Evolutionary conservation across 2,888 invertebrate genomes (phyloP), one percentile per base, ranked within the genome.

Genomic region (Diarsia mendica): DNA sequence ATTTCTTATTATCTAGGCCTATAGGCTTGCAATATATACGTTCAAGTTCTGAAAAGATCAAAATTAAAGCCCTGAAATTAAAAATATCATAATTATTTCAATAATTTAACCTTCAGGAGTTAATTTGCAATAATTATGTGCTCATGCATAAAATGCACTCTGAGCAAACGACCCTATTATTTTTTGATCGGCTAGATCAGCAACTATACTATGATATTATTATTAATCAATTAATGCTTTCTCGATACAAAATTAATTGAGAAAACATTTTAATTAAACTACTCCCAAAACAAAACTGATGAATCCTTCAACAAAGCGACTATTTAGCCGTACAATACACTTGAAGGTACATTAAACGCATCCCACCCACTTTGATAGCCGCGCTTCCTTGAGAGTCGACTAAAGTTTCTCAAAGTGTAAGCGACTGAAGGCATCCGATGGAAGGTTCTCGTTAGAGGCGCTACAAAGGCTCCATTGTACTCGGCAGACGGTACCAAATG

Each of bases 371-470:
- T 86, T 81, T 87, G 83, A 82, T 82, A 80, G 84, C 82, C 23
- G 71, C 72, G 78, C 78, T 83, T 85, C 82, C 72, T 85, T 74
- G 61, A 79, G 79, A 79, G 75, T 72, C 61, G 63, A 84, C 85
- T 89, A 83, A 88, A 89, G 89, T 89, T 89, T 82, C 89, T 86
- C 89, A 88, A 88, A 89, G 89, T 83, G 82, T 75, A 84, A 86
- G 87, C 85, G 84, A 88, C 80, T 63, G 84, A 83, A 84, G 87
- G 85, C 85, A 83, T 88, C 87, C 88, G 85, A 89, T 90, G 83
- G 89, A 85, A 85, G 85, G 75, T 79, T 83, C 89, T 89, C 89
- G 89, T 87, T 88, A 87, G 80, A 84, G 66, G 75, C 77, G 73
- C 77, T 80, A 83, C 86, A 89, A 88, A 89, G 88, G 87, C 79